A percentile compares a stretch with the other conserved stretches of the same genome.
Conservation (phyloP, 2,797 vertebrate species). For the Anolis apletophallus region DNA sequence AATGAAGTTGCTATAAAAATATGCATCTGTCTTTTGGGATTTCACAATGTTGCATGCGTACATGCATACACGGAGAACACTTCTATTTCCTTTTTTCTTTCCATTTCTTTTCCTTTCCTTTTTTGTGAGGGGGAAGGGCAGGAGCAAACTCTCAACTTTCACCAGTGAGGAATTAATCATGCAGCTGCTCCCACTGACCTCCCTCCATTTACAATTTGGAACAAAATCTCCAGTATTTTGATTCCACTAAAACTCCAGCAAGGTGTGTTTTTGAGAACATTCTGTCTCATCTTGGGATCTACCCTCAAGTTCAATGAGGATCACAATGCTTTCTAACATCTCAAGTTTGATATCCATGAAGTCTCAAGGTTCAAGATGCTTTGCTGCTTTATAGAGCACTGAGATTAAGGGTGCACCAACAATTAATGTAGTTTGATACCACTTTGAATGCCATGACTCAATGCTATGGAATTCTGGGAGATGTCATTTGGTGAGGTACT, state of each 20-base stretch:
- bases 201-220: conserved; percentile 27
- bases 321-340: conserved; percentile 31
- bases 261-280: conserved; percentile 32
- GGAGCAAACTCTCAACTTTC: conserved; percentile 12
- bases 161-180: conserved; percentile 18
- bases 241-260: conserved; percentile 29
- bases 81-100: too few species aligned
- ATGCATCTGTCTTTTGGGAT: not conserved
- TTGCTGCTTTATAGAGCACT: conserved; percentile 36
- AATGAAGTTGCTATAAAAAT: not conserved
- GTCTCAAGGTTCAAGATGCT: conserved; percentile 24
- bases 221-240: conserved; percentile 12
- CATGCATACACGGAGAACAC: not conserved
- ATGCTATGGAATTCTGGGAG: too few species aligned
- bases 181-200: conserved; percentile 32
- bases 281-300: conserved; percentile 26
- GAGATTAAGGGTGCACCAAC: not conserved
- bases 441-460: too few species aligned
- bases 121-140: not conserved
- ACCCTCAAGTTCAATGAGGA: conserved; percentile 25
- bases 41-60: not conserved
- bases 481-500: too few species aligned
- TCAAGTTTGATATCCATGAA: conserved; percentile 36
- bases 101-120: too few species aligned
- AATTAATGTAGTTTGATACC: too few species aligned